phyloP scores from a whole-genome alignment of 2,797 vertebrate genomes.

The Danio tinwini region DNA sequence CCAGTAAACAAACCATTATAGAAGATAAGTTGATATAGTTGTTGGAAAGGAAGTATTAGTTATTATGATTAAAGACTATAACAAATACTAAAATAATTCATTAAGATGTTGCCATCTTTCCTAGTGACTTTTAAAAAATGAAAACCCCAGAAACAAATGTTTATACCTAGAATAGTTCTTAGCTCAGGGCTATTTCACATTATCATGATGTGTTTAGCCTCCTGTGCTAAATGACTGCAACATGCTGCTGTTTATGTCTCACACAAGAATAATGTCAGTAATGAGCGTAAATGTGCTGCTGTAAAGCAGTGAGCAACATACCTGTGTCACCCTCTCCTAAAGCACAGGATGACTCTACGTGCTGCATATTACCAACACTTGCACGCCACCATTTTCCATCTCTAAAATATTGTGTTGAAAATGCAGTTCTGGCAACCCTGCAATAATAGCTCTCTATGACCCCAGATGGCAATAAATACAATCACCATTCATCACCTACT shows the following conservation, averaged over 20 bases:
- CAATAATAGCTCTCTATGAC: not conserved
- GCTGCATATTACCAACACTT: not conserved
- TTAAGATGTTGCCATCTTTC: too few relatives aligned
- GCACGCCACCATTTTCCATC: not conserved
- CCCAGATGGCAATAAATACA: slow-evolving; percentile 16
- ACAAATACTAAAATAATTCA: not conserved
- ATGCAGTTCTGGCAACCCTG: not conserved
- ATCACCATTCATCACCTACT: slow-evolving; percentile 35
- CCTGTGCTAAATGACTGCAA: slow-evolving; percentile 10
- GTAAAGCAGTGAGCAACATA: not conserved
- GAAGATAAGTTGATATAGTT: too few relatives aligned
- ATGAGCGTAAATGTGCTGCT: slow-evolving; percentile 43
- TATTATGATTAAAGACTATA: too few relatives aligned
- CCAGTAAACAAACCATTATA: too few relatives aligned
- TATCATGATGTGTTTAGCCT: slow-evolving; percentile 43
- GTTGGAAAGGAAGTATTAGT: too few relatives aligned
- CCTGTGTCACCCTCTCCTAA: not conserved
- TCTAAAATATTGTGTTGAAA: slow-evolving; percentile 1
- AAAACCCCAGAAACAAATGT: slow-evolving; percentile 5
- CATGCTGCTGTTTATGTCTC: slow-evolving; percentile 35
- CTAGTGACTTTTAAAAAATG: not conserved
- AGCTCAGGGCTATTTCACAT: not conserved
- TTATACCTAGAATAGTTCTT: not conserved
- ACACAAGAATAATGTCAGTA: slow-evolving; percentile 52
- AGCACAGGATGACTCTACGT: not conserved